phyloP scores from a whole-genome alignment of 1,140 invertebrate species.

The Trichonephila inaurata region DNA sequence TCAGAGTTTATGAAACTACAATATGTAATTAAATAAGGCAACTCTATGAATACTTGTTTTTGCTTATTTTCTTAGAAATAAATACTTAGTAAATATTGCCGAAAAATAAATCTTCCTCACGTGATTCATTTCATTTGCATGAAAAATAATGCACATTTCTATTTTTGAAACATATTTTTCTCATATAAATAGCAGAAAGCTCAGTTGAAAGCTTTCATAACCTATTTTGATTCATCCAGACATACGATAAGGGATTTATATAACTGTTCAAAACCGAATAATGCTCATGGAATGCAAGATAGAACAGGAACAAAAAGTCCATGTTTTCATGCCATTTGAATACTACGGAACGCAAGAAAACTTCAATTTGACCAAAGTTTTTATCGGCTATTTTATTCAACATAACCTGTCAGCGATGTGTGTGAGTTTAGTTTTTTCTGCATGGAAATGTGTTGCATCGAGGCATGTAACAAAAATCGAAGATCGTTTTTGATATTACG shows the following conservation, averaged over 20 bases:
- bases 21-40: no score
- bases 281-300: background rate
- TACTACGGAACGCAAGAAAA: background rate
- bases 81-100: no score
- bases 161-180: no score
- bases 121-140: no score
- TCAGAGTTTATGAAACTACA: no score
- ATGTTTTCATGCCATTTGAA: conserved; percentile 26
- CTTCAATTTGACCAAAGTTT: no score
- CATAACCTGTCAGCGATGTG: background rate
- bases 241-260: background rate
- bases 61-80: no score
- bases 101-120: no score
- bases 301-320: conserved; percentile 8
- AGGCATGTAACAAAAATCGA: background rate
- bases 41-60: no score
- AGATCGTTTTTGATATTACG: conserved; percentile 1
- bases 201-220: background rate
- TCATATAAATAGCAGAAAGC: background rate
- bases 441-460: background rate
- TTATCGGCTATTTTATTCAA: background rate
- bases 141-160: no score
- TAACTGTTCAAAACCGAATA: background rate
- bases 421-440: background rate
- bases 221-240: background rate